Evolutionary conservation across 1,140 invertebrate genomes (phyloP), one percentile per base, ranked within the genome.

Genomic region (Hyposmocoma kahamanoa): DNA sequence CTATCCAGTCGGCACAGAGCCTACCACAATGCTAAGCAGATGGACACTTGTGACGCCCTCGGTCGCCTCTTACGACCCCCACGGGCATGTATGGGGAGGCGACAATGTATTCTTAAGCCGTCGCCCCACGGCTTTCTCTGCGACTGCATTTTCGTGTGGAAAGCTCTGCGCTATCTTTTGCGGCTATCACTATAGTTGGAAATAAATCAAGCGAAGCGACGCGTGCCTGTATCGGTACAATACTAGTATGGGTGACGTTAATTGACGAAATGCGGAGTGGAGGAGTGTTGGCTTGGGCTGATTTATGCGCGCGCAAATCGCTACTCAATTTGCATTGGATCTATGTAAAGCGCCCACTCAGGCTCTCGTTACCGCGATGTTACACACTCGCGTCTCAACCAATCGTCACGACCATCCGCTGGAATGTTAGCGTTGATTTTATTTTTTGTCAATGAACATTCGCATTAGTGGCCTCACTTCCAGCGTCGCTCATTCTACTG

Each of bases 271-370:
- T 58, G 52, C 56, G 43, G 49, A 51, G 58, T 59, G 58, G 55
- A 49, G 30, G 43, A 41, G 49, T 51, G 41, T 48, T 57, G 41
- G 54, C 47, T 9, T 22, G 50, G 43, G 36, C 43, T 66, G 60
- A 72, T 65, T 72, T 74, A 70, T 72, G 62, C 61, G 59, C 57
- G 55, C 50, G 56, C 60, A 65, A 69, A 70, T 71, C 62, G 62
- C 62, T 57, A 64, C 62, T 59, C 57, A 65, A 72, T 76, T 79
- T 74, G 71, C 72, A 79, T 76, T 65, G 59, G 61, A 69, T 72
- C 69, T 72, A 62, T 73, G 68, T 67, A 69, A 69, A 67, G 60
- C 65, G 64, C 64, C 61, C 67, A 67, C 61, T 74, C 57, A 54
- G 49, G 24, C 49, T 56, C 62, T 78, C 59, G 66, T 73, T 68